Conservation (phyloP, 2,113 vertebrate species). For the Syngnathus scovelli region DNA sequence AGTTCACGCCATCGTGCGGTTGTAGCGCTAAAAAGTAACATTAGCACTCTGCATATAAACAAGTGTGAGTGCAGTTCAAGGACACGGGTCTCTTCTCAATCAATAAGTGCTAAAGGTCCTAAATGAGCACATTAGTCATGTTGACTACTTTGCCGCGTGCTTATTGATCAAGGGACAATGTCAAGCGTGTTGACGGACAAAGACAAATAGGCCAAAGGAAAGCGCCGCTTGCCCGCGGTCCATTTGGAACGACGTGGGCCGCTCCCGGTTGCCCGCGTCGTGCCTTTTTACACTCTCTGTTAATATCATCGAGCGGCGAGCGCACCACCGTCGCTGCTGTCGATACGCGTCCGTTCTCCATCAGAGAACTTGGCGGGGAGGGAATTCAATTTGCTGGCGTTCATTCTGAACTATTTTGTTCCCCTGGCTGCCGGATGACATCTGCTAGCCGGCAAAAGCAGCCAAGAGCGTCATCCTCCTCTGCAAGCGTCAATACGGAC, state of each 20-base stretch:
- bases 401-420: conserved; percentile 63
- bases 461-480: conserved; percentile 31
- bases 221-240: conserved; percentile 1
- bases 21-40: conserved; percentile 32
- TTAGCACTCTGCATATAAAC: conserved; percentile 39
- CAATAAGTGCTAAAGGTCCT: conserved; percentile 61
- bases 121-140: conserved; percentile 63
- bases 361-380: conserved; percentile 45
- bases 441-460: conserved; percentile 46
- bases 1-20: conserved; percentile 17
- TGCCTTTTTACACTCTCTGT: conserved; percentile 17
- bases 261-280: background rate
- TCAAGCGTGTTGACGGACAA: conserved; percentile 43
- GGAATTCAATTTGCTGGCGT: conserved; percentile 69
- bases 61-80: conserved; percentile 47
- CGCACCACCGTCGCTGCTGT: conserved; percentile 40
- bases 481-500: conserved; percentile 35
- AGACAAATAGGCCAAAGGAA: conserved; percentile 41
- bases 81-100: conserved; percentile 63
- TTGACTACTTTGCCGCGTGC: conserved; percentile 55
- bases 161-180: conserved; percentile 58
- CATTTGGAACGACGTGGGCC: background rate
- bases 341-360: conserved; percentile 61
- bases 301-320: conserved; percentile 52
- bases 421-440: conserved; percentile 46